Evolutionary conservation across 2,113 vertebrate species (phyloP), one percentile per base, ranked within the genome.

Genomic region (Sprattus sprattus): DNA sequence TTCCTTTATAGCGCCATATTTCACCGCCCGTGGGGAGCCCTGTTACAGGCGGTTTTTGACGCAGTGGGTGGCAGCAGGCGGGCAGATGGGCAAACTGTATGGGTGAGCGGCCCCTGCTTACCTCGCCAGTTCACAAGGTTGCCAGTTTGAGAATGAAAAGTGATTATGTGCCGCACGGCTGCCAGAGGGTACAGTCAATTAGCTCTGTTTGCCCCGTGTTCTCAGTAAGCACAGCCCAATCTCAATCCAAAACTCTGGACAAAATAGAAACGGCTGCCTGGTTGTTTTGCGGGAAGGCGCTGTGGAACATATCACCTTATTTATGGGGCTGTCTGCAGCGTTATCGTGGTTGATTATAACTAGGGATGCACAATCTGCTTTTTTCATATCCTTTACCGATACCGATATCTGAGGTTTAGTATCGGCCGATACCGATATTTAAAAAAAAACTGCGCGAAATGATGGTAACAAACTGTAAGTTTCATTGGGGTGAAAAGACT

Each of bases 1-100:
- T 82, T 89, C 82, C 71, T 93, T 93, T 89, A 93, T 93, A 89
- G 91, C 89, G 49, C 92, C 64, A 88, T 93, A 93, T 93, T 90
- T 92, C 89, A 94, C 84, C 81, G 32, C 64, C 71, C 84, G n/a
- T 92, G 85, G 88, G 86, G 83, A 89, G 84, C 89, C 85, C 44
- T 91, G 88, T 94, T 92, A 90, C 86, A 57, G 64, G 84, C 60
- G 71, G 87, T 93, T 93, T 91, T 93, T 91, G 87, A 88, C 81
- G 86, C 54, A 87, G 85, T 83, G 47, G 64, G 32, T 88, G 85
- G 86, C 71, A 75, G 64, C 20, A 15, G 82, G 32, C 71, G 15
- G 71, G 83, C 82, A 80, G 81, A 78, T 78, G 71, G 71, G 71
- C 71, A 78, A 32, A 39, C 71, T 15, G 71, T 78, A 32, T 32